A percentile compares a stretch with the other conserved stretches of the same genome.
Conservation (phyloP, 2,113 vertebrate species). For the Chlorocebus sabaeus region DNA sequence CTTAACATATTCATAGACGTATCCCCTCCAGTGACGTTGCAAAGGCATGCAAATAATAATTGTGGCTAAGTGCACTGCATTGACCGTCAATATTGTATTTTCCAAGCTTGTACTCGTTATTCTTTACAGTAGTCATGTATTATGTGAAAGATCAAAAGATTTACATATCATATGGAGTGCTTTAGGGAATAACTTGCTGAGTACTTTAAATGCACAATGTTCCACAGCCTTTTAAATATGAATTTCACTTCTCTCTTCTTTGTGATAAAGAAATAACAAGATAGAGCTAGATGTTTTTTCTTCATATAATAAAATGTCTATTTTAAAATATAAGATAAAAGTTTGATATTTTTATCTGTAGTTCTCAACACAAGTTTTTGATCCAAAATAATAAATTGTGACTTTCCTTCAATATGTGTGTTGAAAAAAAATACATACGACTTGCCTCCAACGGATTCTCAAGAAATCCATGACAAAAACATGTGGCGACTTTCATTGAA, state of each 20-base stretch:
- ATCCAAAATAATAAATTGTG: slow-evolving; percentile 60
- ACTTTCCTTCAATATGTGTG: not conserved
- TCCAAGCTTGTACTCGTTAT: slow-evolving; percentile 84
- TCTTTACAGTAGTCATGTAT: slow-evolving; percentile 85
- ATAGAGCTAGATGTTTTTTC: slow-evolving; percentile 74
- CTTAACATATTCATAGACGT: slow-evolving; percentile 83
- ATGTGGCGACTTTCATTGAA: not conserved
- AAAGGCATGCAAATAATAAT: slow-evolving; percentile 84
- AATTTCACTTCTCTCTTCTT: slow-evolving; percentile 82
- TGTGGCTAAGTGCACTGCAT: slow-evolving; percentile 82
- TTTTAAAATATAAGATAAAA: slow-evolving; percentile 77
- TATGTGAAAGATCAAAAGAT: slow-evolving; percentile 88
- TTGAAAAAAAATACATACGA: not conserved
- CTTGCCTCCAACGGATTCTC: not conserved
- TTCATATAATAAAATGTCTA: slow-evolving; percentile 80
- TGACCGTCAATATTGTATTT: slow-evolving; percentile 86
- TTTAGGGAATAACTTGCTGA: slow-evolving; percentile 87
- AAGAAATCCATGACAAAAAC: not conserved
- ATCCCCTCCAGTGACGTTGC: slow-evolving; percentile 82
- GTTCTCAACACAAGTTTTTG: slow-evolving; percentile 71
- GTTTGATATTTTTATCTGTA: slow-evolving; percentile 78
- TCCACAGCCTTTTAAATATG: slow-evolving; percentile 82
- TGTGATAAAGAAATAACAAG: slow-evolving; percentile 77
- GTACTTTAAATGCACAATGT: slow-evolving; percentile 84
- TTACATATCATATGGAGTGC: slow-evolving; percentile 88